A percentile compares a stretch with the other conserved stretches of the same genome.
These are phyloP conservation scores for Eupithecia exiguata DNA, from an alignment of 2,888 invertebrate species.

Conservation along the genomic window DNA sequence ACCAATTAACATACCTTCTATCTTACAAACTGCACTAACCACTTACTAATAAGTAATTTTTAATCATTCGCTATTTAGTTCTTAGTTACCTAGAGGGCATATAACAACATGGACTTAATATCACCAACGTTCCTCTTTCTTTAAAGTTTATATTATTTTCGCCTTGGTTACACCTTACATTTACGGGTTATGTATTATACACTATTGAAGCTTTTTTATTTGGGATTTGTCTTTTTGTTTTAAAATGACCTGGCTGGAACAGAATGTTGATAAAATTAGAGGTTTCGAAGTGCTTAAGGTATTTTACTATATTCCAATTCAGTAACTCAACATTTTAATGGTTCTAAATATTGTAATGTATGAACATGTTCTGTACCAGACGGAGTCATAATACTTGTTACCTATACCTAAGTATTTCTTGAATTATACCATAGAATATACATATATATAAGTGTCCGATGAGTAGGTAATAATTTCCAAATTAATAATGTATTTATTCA, in stretches of 20 bases:
- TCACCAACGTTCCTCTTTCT: not conserved
- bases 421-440: not conserved
- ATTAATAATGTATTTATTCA: not conserved
- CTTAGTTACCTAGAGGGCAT: not conserved
- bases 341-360: not conserved
- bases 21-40: constrained; percentile 19
- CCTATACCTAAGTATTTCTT: not conserved
- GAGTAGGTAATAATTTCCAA: not conserved
- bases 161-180: not conserved
- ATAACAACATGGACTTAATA: not conserved
- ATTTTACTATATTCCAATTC: not conserved
- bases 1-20: constrained; percentile 34
- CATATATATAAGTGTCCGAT: not conserved
- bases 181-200: constrained; percentile 32
- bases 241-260: constrained; percentile 19
- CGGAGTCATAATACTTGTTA: not conserved
- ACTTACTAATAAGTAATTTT: constrained; percentile 48
- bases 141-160: not conserved
- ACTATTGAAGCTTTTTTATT: constrained; percentile 11
- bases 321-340: not conserved
- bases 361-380: not conserved
- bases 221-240: constrained; percentile 8
- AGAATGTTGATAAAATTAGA: constrained; percentile 4
- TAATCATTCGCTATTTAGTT: constrained; percentile 4
- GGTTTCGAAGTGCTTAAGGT: not conserved